Percentiles rank a stretch among this genome's conserved stretches.
These are phyloP conservation scores for Brotogeris chrysoptera DNA, from an alignment of 2,797 vertebrate species.

Conservation along the genomic window DNA sequence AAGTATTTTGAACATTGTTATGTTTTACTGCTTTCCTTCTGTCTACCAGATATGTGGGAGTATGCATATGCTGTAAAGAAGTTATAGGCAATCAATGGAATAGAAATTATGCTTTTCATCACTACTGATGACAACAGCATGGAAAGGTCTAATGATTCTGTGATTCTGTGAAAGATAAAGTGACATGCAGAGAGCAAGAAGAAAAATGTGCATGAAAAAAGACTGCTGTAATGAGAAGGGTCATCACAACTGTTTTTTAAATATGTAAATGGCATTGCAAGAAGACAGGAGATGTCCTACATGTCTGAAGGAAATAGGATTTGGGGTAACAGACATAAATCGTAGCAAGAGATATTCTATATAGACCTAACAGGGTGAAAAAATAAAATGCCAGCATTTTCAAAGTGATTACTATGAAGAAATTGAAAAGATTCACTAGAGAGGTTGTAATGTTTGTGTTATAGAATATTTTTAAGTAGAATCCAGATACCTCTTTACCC, in stretches of 20 bases:
- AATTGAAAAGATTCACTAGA: not conserved
- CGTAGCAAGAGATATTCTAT: not conserved
- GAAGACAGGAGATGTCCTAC: not conserved
- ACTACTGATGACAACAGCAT: not conserved
- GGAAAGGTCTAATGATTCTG: not conserved
- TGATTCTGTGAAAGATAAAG: not conserved
- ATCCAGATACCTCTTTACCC: not conserved
- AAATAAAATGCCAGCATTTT: not conserved
- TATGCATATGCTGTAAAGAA: not conserved
- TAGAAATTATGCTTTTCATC: not conserved
- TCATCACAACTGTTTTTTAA: not conserved
- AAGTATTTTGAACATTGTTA: not conserved
- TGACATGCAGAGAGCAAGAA: not conserved
- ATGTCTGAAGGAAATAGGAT: not conserved
- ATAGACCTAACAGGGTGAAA: not conserved
- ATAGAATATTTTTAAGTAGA: not conserved
- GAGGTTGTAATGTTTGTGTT: accelerated
- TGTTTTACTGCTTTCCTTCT: not conserved
- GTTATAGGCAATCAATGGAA: not conserved
- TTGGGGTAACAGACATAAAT: not conserved
- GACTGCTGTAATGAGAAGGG: not conserved
- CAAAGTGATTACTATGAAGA: not conserved
- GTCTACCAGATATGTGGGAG: accelerated
- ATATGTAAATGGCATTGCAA: not conserved
- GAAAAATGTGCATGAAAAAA: not conserved